Evolutionary conservation across 2,797 vertebrate genomes (phyloP).

Genomic region (Phrynocephalus forsythii): DNA sequence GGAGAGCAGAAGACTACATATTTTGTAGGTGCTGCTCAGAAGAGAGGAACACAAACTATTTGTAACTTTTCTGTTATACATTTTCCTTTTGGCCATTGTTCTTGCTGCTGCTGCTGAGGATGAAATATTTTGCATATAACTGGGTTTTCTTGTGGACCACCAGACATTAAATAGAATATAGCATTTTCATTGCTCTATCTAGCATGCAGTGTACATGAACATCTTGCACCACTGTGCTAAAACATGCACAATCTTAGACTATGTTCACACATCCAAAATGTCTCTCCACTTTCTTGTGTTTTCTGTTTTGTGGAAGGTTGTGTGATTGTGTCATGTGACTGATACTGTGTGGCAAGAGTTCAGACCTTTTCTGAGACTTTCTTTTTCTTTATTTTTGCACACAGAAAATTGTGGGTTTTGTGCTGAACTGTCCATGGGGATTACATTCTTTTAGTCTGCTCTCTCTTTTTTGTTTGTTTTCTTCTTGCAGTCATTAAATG

Average conservation of each 20-base stretch:
- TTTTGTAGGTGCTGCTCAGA: neutral
- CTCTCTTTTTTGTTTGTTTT: neutral
- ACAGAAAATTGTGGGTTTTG: conserved; percentile 22
- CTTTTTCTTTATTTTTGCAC: conserved; percentile 9
- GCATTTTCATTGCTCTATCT: neutral
- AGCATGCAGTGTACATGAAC: neutral
- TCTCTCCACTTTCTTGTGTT: no score
- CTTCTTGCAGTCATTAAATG: neutral
- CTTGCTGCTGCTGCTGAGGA: neutral
- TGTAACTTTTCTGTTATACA: neutral
- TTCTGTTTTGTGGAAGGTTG: no score
- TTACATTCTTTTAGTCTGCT: neutral
- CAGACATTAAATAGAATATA: neutral
- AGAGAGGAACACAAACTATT: neutral
- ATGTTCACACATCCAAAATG: no score
- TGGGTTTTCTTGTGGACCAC: neutral
- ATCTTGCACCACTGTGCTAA: neutral
- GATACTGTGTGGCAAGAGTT: no score
- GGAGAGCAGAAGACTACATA: neutral
- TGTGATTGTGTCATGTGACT: no score
- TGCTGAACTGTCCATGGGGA: conserved; percentile 3
- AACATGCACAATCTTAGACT: neutral
- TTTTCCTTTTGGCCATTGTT: neutral
- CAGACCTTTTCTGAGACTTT: no score
- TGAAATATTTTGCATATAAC: neutral